Percentiles rank a stretch among this genome's conserved stretches.
These are phyloP conservation scores for Allophyes oxyacanthae DNA, from an alignment of 2,888 invertebrate genomes.

Conservation along the genomic window DNA sequence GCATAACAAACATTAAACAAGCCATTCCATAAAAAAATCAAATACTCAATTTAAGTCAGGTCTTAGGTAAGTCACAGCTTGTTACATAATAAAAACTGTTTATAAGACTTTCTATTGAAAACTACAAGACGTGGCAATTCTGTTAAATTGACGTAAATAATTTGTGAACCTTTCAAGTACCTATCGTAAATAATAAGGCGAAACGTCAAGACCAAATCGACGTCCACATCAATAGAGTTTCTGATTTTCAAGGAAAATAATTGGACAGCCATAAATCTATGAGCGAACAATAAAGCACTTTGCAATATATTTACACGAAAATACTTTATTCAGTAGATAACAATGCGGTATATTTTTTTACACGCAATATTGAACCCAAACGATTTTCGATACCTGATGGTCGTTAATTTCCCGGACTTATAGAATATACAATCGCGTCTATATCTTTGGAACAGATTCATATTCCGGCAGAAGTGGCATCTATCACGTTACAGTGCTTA, in stretches of 20 bases:
- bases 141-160: conserved; percentile 8
- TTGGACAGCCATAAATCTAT: conserved; percentile 27
- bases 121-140: conserved; percentile 14
- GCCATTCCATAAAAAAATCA: not conserved
- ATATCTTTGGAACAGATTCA: conserved; percentile 2
- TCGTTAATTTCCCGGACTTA: not conserved
- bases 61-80: not conserved
- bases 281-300: conserved; percentile 5
- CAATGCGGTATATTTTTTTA: conserved; percentile 1
- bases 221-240: conserved; percentile 4
- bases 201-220: conserved; percentile 7
- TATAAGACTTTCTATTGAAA: conserved; percentile 12
- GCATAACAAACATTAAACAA: no score
- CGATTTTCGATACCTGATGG: not conserved
- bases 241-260: conserved; percentile 18
- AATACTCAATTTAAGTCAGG: conserved; percentile 10
- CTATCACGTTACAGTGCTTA: not conserved
- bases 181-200: conserved; percentile 7
- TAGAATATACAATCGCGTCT: not conserved
- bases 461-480: not conserved
- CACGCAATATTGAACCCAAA: conserved; percentile 1
- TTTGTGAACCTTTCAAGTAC: conserved; percentile 15
- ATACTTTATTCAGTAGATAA: conserved; percentile 4
- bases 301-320: conserved; percentile 1
- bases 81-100: not conserved